These are phyloP conservation scores for Hippocampus barbouri DNA, from an alignment of 2,113 vertebrate species.

Conservation along the genomic window DNA sequence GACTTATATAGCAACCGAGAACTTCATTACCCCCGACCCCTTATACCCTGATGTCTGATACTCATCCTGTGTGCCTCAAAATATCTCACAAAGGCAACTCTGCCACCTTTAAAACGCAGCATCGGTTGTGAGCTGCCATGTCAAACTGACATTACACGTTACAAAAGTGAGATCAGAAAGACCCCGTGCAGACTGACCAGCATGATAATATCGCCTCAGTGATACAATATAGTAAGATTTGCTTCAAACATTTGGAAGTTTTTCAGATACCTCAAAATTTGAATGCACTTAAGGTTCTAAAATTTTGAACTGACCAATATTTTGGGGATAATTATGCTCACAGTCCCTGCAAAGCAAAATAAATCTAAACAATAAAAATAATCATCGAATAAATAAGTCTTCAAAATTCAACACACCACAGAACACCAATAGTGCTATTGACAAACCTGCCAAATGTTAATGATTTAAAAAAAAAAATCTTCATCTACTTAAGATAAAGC, in stretches of 20 bases:
- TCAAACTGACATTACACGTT: slow-evolving; percentile 62
- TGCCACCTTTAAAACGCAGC: slow-evolving; percentile 73
- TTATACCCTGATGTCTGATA: slow-evolving; percentile 34
- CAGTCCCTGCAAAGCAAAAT: no score
- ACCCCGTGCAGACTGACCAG: neutral
- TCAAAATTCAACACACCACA: no score
- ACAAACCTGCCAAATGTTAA: no score
- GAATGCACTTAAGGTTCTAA: neutral
- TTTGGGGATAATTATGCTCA: no score
- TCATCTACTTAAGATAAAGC: no score
- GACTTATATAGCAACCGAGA: slow-evolving; percentile 24
- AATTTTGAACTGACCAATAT: no score
- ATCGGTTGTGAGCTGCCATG: slow-evolving; percentile 72
- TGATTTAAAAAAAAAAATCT: no score
- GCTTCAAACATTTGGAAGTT: neutral
- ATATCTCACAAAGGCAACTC: slow-evolving; percentile 23
- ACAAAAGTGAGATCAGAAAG: slow-evolving; percentile 4
- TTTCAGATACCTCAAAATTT: neutral
- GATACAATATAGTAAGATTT: neutral
- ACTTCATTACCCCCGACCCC: slow-evolving; percentile 44
- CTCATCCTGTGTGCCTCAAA: slow-evolving; percentile 44
- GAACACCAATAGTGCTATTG: no score
- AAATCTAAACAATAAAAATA: no score
- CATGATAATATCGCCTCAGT: slow-evolving; percentile 15
- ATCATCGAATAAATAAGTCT: no score